A percentile compares a stretch with the other conserved stretches of the same genome.
phyloP scores from a whole-genome alignment of 2,113 vertebrate species.

The Brevimyrus niger region DNA sequence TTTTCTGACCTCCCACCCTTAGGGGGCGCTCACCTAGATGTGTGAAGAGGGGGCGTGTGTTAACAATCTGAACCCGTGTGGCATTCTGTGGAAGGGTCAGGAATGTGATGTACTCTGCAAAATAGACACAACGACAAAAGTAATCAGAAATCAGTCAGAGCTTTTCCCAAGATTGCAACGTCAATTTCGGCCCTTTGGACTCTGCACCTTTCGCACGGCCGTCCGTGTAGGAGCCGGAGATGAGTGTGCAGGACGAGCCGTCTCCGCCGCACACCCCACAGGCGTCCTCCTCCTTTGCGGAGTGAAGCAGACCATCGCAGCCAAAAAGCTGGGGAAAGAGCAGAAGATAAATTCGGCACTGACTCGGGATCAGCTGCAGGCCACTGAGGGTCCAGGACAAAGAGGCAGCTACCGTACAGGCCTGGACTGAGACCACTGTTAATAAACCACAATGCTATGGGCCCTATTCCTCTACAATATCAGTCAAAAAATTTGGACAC shows the following conservation, averaged over 20 bases:
- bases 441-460: background rate
- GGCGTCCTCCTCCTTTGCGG: conserved; percentile 60
- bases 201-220: conserved; percentile 71
- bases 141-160: background rate
- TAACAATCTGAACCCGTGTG: conserved; percentile 65
- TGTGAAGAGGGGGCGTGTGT: conserved; percentile 80
- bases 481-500: background rate
- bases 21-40: conserved; percentile 77
- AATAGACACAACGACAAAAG: conserved; percentile 18
- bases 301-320: conserved; percentile 80
- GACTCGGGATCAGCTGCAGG: background rate
- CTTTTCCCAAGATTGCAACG: background rate
- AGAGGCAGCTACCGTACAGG: background rate
- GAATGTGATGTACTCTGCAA: conserved; percentile 79
- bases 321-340: conserved; percentile 69
- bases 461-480: background rate
- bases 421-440: background rate
- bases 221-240: conserved; percentile 62
- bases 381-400: background rate
- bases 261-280: conserved; percentile 83
- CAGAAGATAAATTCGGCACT: background rate
- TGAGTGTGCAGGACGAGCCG: conserved; percentile 65
- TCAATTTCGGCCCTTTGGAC: background rate
- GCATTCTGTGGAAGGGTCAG: conserved; percentile 67
- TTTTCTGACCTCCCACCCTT: background rate